phyloP scores from a whole-genome alignment of 1,140 invertebrate species.

The Ericerus pela region DNA sequence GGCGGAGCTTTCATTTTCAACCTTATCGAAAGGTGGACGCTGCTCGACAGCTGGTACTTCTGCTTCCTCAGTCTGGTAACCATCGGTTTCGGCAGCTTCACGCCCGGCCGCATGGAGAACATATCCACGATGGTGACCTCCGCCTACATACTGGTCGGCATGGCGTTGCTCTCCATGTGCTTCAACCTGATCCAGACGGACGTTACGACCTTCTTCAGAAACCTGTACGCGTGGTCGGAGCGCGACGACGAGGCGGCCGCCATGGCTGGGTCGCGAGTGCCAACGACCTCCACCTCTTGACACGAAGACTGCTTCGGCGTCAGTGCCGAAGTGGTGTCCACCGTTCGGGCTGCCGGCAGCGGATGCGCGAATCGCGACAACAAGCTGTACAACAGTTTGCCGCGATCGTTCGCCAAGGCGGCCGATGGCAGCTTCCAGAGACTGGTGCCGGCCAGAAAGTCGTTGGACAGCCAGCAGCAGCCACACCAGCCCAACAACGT shows the following conservation, averaged over 20 bases:
- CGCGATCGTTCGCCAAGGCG: not conserved
- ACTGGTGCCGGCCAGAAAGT: not conserved
- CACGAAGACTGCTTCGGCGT: not conserved
- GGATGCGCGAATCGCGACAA: not conserved
- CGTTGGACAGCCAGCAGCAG: not conserved
- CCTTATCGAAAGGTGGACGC: slow-evolving; percentile 74
- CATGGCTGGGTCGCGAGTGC: not conserved
- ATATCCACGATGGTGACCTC: slow-evolving; percentile 63
- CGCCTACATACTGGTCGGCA: slow-evolving; percentile 81
- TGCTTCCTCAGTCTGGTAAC: slow-evolving; percentile 84
- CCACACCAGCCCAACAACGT: not conserved
- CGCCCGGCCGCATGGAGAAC: slow-evolving; percentile 46
- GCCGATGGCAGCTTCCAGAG: not conserved
- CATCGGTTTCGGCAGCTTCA: slow-evolving; percentile 75
- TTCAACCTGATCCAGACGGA: slow-evolving; percentile 92
- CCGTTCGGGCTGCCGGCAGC: not conserved
- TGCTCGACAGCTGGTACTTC: slow-evolving; percentile 85
- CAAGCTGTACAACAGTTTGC: slow-evolving; percentile 3
- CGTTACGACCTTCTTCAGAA: slow-evolving; percentile 24
- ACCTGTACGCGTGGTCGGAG: slow-evolving; percentile 3
- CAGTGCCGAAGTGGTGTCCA: not conserved
- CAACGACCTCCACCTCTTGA: no score
- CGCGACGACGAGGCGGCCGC: not conserved
- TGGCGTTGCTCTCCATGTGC: slow-evolving; percentile 91
- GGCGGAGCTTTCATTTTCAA: slow-evolving; percentile 83